Evolutionary conservation across 2,888 invertebrate species (phyloP), one percentile per base, ranked within the genome.

Genomic region (Pheosia gnoma): DNA sequence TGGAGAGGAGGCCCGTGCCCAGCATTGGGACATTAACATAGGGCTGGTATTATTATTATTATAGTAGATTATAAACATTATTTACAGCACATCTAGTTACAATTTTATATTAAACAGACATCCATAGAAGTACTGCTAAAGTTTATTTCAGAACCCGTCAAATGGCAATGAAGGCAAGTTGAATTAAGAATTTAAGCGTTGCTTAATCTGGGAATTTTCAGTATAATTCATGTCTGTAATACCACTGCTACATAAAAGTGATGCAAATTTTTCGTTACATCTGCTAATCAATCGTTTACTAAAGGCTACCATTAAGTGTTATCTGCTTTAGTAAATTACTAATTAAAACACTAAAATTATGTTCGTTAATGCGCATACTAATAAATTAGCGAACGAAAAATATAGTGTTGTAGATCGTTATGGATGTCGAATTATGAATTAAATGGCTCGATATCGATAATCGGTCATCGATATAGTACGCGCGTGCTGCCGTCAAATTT

Each of bases 271-370:
- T 75, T 71, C 25, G 2, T 71, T 64, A 70, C 75, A 71, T 65
- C 54, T 59, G 63, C 43, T 72, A 61, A 52, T 51, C 65, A 63
- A 63, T 65, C 71, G 60, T 61, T 65, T 63, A 66, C 66, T 74
- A 71, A 75, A 77, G 67, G 75, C 72, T 64, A 66, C 72, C 78
- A 83, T 82, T 84, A 82, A 54, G 83, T 71, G 77, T 79, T 77
- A 79, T 81, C 77, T 80, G 71, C 70, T 65, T 65, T 64, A 66
- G 72, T 86, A 86, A 87, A 89, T 85, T 76, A 82, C 72, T 84
- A 86, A 89, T 87, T 86, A 86, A 88, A 82, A 78, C 80, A 73
- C 73, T 75, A 79, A 80, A 84, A 84, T 85, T 68, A 82, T 84
- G 82, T 82, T 79, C 62, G 80, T 80, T 84, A 81, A 86, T 85